phyloP scores from a whole-genome alignment of 2,113 vertebrate genomes.

The Pterophyllum scalare region DNA sequence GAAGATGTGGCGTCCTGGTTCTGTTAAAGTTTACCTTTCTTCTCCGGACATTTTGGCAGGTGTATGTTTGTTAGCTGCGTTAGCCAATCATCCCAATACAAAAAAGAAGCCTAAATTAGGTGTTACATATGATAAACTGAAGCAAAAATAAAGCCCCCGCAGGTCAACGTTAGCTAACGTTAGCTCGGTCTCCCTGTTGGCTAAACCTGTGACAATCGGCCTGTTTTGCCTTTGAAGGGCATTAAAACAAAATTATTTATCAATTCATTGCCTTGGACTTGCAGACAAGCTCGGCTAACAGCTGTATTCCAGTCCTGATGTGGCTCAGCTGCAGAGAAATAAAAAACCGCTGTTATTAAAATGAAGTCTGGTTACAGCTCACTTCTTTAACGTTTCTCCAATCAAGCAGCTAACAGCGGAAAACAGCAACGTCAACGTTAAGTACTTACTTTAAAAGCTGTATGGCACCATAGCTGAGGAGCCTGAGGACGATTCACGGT shows the following conservation, averaged over 20 bases:
- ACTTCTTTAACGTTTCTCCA: background rate
- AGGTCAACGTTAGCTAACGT: background rate
- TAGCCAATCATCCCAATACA: background rate
- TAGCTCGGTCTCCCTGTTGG: background rate
- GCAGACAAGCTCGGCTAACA: background rate
- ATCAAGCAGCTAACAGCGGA: background rate
- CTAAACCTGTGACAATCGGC: background rate
- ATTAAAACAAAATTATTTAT: background rate
- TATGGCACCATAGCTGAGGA: constrained; percentile 19
- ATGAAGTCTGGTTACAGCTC: background rate
- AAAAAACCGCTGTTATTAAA: background rate
- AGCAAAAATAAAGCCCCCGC: background rate
- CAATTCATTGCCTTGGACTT: background rate
- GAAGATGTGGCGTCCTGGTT: background rate
- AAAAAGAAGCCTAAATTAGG: background rate
- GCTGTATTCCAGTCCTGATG: background rate
- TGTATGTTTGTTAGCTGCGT: background rate
- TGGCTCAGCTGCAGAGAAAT: background rate
- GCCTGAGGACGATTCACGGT: background rate
- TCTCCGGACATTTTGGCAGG: background rate
- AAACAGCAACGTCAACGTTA: background rate
- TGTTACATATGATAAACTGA: background rate
- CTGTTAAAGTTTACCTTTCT: background rate
- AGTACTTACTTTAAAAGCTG: constrained; percentile 34
- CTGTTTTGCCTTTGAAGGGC: background rate